phyloP scores from a whole-genome alignment of 2,888 invertebrate genomes.

The Macaria notata region DNA sequence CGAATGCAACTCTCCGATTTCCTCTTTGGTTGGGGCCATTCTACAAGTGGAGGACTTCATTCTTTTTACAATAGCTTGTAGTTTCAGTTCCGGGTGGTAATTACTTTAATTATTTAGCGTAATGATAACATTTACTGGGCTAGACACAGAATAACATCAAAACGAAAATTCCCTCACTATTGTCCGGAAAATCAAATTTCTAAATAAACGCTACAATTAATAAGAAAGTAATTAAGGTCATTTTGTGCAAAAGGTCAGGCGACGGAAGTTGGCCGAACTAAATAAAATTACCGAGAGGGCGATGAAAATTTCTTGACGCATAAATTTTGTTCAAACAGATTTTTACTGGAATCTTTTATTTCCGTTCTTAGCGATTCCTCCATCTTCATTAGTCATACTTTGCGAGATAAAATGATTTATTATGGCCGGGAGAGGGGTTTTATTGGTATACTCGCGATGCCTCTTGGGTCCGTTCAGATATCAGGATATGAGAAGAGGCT shows the following conservation, averaged over 20 bases:
- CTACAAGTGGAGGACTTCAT: no score
- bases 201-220: slow-evolving; percentile 17
- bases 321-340: slow-evolving; percentile 52
- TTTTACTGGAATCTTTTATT: slow-evolving; percentile 64
- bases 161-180: no score
- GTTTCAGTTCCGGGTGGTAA: no score
- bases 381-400: slow-evolving; percentile 69
- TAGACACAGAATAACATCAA: no score
- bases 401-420: slow-evolving; percentile 72
- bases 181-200: slow-evolving; percentile 7
- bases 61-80: no score
- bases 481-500: no score
- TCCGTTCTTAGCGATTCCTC: slow-evolving; percentile 50
- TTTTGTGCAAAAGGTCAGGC: slow-evolving; percentile 16
- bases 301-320: slow-evolving; percentile 32
- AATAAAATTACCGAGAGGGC: slow-evolving; percentile 31
- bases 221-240: slow-evolving; percentile 24
- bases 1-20: neutral
- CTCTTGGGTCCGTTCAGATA: no score
- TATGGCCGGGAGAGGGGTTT: slow-evolving; percentile 40
- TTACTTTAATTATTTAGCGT: no score
- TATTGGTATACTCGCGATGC: slow-evolving; percentile 23
- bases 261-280: slow-evolving; percentile 25
- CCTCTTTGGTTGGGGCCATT: neutral
- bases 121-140: no score